Conservation (phyloP, 2,797 vertebrate species). For the Peromyscus eremicus region DNA sequence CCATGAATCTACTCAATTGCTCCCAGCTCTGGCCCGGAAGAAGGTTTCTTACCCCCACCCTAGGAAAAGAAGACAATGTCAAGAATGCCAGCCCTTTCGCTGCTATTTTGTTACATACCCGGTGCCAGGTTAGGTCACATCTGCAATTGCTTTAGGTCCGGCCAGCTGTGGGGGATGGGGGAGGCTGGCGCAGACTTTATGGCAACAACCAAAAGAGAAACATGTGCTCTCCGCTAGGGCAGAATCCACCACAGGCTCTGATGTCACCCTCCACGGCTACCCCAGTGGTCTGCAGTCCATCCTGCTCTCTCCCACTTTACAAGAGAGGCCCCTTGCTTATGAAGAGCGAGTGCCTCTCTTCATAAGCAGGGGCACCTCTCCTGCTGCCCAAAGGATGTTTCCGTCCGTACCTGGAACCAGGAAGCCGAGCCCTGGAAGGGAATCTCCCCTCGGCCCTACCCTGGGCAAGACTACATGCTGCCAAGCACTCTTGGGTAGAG, state of each 20-base stretch:
- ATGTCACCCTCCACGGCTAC: slow-evolving; percentile 10
- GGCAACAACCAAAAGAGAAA: slow-evolving; percentile 77
- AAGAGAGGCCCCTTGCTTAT: not conserved
- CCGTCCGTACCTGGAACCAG: not conserved
- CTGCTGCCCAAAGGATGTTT: not conserved
- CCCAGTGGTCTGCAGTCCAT: not conserved
- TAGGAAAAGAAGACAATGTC: not conserved
- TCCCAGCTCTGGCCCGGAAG: not conserved
- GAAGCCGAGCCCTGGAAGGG: not conserved
- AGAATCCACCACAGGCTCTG: slow-evolving; percentile 29
- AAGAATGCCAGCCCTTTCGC: slow-evolving; percentile 14
- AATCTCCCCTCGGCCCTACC: not conserved
- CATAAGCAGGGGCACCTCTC: not conserved
- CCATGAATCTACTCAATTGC: not conserved
- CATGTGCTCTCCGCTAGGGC: slow-evolving; percentile 43
- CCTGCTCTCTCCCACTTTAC: not conserved
- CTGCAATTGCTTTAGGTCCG: slow-evolving; percentile 61
- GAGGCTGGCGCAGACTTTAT: slow-evolving; percentile 60
- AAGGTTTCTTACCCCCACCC: not conserved
- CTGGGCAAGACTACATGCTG: not conserved
- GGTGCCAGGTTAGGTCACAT: slow-evolving; percentile 71
- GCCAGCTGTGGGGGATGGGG: slow-evolving; percentile 46
- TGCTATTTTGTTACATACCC: not conserved
- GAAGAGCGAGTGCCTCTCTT: not conserved
- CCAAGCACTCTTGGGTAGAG: not conserved